These are phyloP conservation scores for Sander lucioperca DNA, from an alignment of 2,113 vertebrate genomes.

Conservation along the genomic window DNA sequence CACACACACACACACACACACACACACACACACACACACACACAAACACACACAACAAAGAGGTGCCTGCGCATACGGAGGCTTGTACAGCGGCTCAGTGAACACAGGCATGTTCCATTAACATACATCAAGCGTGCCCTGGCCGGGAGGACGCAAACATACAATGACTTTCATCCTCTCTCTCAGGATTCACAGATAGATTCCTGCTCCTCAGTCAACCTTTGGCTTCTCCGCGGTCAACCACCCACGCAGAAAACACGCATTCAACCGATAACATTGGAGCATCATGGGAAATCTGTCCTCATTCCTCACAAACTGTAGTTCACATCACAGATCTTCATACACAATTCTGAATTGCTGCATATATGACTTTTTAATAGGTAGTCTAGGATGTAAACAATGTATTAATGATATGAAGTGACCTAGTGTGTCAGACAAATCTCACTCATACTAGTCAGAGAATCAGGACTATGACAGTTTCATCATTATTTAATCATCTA, in stretches of 20 bases:
- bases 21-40: background rate
- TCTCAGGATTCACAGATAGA: conserved; percentile 36
- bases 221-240: conserved; percentile 53
- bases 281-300: conserved; percentile 10
- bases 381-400: conserved; percentile 4
- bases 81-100: conserved; percentile 31
- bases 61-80: conserved; percentile 22
- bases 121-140: conserved; percentile 47
- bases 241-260: conserved; percentile 37
- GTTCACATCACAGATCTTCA: background rate
- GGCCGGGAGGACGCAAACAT: conserved; percentile 38
- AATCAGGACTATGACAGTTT: background rate
- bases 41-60: conserved; percentile 38
- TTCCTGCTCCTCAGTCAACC: conserved; percentile 77
- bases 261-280: conserved; percentile 9
- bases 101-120: conserved; percentile 50
- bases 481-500: background rate
- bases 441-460: no score
- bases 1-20: background rate
- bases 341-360: background rate
- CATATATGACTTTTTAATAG: background rate
- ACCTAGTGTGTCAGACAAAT: background rate
- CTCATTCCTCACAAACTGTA: background rate
- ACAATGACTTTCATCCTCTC: conserved; percentile 50
- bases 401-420: background rate